Evolutionary conservation across 2,888 invertebrate species (phyloP).

Genomic region (Tenodera sinensis): DNA sequence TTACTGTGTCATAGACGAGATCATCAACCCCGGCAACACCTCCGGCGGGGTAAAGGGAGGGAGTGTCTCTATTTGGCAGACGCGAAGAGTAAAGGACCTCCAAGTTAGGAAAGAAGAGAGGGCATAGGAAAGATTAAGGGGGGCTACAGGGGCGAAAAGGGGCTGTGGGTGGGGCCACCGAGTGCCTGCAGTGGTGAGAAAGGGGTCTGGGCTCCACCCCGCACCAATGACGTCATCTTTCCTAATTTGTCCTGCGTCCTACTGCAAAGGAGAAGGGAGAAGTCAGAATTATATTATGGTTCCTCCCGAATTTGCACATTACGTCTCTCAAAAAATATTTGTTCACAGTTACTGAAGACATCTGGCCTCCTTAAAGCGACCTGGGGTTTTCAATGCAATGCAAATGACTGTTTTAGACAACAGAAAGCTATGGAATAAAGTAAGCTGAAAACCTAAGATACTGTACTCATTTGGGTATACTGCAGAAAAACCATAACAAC

Average conservation of each 20-base stretch:
- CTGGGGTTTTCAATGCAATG: too few species aligned
- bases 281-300: not conserved
- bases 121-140: not conserved
- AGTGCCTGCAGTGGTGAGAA: conserved; percentile 6
- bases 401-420: too few species aligned
- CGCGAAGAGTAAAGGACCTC: not conserved
- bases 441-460: too few species aligned
- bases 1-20: not conserved
- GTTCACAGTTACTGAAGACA: too few species aligned
- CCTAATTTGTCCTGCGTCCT: conserved; percentile 23
- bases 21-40: not conserved
- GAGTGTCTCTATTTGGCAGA: not conserved
- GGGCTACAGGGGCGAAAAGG: not conserved
- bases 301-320: not conserved
- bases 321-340: too few species aligned
- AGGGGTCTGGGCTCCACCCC: conserved; percentile 10
- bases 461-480: too few species aligned
- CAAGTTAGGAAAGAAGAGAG: not conserved
- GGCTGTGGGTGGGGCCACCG: not conserved
- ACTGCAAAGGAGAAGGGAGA: not conserved
- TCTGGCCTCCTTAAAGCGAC: too few species aligned
- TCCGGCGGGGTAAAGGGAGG: not conserved
- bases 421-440: too few species aligned
- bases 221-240: conserved; percentile 11
- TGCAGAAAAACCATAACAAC: too few species aligned